Conservation (phyloP, 2,113 vertebrate species). For the Mobula hypostoma region DNA sequence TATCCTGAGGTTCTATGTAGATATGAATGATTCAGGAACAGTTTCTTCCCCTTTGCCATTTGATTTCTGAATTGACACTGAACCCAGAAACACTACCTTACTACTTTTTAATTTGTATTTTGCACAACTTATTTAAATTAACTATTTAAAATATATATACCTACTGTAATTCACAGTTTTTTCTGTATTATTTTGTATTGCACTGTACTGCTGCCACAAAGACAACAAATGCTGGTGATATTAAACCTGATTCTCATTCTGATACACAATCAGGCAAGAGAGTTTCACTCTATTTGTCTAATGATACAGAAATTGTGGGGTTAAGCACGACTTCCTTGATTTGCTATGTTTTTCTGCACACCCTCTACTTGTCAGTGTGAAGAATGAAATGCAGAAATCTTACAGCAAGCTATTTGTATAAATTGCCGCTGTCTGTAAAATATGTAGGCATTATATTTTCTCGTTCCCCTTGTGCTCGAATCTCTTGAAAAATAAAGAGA, state of each 20-base stretch:
- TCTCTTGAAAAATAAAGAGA: conserved; percentile 47
- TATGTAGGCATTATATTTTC: conserved; percentile 39
- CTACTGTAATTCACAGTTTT: too few species aligned
- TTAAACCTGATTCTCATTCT: too few species aligned
- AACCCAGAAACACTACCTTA: too few species aligned
- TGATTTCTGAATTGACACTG: too few species aligned
- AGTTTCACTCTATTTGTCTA: neutral
- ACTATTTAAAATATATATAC: too few species aligned
- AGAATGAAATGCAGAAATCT: neutral
- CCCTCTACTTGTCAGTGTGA: neutral
- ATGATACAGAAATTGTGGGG: neutral
- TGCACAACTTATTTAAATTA: too few species aligned
- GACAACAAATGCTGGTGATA: too few species aligned
- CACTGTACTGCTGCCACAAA: too few species aligned
- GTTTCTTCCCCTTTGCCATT: too few species aligned
- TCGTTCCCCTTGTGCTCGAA: conserved; percentile 49
- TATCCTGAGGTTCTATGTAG: neutral
- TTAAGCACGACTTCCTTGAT: neutral
- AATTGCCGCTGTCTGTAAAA: neutral
- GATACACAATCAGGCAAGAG: neutral
- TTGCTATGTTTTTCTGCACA: conserved; percentile 14
- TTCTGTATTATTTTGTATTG: too few species aligned
- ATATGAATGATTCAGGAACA: neutral
- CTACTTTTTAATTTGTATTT: too few species aligned
- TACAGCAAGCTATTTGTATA: conserved; percentile 23